phyloP scores from a whole-genome alignment of 2,797 vertebrate genomes.

The Coluber constrictor region DNA sequence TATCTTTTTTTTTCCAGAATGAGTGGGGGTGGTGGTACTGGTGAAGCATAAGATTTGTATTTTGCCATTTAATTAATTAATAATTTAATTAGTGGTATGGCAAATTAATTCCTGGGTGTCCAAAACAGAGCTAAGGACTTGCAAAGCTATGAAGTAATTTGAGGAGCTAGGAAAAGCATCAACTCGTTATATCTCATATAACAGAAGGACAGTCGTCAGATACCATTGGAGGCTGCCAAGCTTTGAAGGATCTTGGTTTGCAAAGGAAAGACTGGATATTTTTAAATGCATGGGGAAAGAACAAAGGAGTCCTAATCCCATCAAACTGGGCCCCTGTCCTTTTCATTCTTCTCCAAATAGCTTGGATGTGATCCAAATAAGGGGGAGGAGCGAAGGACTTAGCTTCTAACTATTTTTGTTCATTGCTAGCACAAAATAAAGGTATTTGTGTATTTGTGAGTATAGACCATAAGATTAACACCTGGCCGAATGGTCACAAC shows the following conservation, averaged over 20 bases:
- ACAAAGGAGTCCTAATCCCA: neutral
- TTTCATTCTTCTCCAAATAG: neutral
- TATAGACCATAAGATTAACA: constrained; percentile 28
- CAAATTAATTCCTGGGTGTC: neutral
- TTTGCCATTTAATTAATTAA: neutral
- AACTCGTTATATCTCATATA: neutral
- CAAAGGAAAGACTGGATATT: neutral
- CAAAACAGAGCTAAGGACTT: neutral
- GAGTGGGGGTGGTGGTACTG: neutral
- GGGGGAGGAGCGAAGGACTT: neutral
- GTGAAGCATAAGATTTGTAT: neutral
- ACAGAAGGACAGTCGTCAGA: neutral
- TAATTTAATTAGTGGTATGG: neutral
- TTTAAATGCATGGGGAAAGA: neutral
- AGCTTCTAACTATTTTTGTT: constrained; percentile 4
- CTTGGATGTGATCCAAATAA: neutral
- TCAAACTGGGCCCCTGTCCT: neutral
- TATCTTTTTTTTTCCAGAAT: neutral
- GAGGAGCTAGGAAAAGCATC: neutral
- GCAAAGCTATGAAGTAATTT: neutral
- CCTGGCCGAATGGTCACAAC: neutral
- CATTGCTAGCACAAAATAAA: constrained; percentile 38
- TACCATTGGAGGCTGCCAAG: neutral
- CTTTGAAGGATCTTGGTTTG: neutral
- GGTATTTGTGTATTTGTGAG: constrained; percentile 14